Evolutionary conservation across 2,797 vertebrate genomes (phyloP), one percentile per base, ranked within the genome.

Genomic region (Poeciliopsis presidionis): DNA sequence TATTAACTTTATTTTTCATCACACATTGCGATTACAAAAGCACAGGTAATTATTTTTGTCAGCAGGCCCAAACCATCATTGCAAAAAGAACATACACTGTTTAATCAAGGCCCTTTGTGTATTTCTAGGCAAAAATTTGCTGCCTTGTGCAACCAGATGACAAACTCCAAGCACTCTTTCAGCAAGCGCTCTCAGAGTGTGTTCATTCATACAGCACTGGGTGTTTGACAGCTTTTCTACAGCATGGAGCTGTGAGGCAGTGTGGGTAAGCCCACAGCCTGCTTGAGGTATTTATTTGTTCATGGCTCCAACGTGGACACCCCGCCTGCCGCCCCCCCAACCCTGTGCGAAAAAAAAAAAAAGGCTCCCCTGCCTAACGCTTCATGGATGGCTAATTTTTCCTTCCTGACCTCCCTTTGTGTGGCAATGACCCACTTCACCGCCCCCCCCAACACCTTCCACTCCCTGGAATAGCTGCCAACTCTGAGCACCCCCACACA

Each of bases 351-450:
- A 95, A 94, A 95, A 73, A 95, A 94, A 95, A 93, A 95, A 93
- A 53, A 8, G 92, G 90, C 77, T 90, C 92, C 94, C 95, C 78
- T 95, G 94, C 95, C 95, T 95, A 95, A 96, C 88, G 88, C 96
- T 97, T 97, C 96, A 97, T 94, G 96, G 96, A 95, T 96, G 94
- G 95, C 97, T 97, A 97, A 97, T 97, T 97, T 96, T 95, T 95
- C 95, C 96, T 93, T 94, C 91, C 90, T 97, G 97, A 97, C 97
- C 97, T 95, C 84, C 95, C 95, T 95, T 97, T 98, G 96, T 98
- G 91, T 75, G 86, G 74, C 87, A 87, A 78, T 96, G 96, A 97
- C 97, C 97, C 90, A 95, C 93, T 85, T 95, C 81, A 94, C 94
- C 91, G 36, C 9, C 53, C 90, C 71, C 30, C 30, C 65, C 55